Evolutionary conservation across 2,888 invertebrate species (phyloP), one percentile per base, ranked within the genome.

Genomic region (Siphlonurus alternatus): DNA sequence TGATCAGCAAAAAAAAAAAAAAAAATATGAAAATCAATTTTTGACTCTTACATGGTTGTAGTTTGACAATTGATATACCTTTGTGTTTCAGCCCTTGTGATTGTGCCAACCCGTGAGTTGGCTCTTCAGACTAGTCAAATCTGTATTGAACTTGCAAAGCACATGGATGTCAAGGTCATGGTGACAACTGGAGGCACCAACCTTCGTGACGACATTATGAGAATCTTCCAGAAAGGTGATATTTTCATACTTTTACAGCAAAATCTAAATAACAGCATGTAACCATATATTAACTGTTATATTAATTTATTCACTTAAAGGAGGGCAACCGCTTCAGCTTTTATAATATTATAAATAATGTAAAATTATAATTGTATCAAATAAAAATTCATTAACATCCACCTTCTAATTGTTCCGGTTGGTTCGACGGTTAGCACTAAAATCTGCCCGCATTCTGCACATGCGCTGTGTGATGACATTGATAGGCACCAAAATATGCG

Each of bases 61-160:
- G 15, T 38, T 38, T 38, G 38, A 15, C 38, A 38, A 10, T 38
- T 38, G 38, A 10, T 38, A 38, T 38, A 63, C 38, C 23, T 67
- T 65, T 63, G 65, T 60, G 65, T 71, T 74, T 65, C 72, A 79
- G 98, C 96, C 73, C 82, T 99, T 79, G 87, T 99, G 72, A 92
- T 99, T 77, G 98, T 99, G 74, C 99, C 99, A 69, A 99, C 99
- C 67, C 83, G 99, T 80, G 99, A 99, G 81, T 81, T 99, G 77
- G 99, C 99, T 68, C 83, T 98, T 73, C 99, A 99, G 79, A 99
- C 98, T 74, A 96, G 97, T 81, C 98, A 98, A 81, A 99, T 99
- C 76, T 96, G 98, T 80, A 97, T 97, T 77, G 98, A 99, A 78
- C 82, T 99, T 73, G 91, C 96, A 69, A 98, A 98, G 79, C 97